Conservation (phyloP, 1,140 invertebrate genomes). For the Varroa destructor region DNA sequence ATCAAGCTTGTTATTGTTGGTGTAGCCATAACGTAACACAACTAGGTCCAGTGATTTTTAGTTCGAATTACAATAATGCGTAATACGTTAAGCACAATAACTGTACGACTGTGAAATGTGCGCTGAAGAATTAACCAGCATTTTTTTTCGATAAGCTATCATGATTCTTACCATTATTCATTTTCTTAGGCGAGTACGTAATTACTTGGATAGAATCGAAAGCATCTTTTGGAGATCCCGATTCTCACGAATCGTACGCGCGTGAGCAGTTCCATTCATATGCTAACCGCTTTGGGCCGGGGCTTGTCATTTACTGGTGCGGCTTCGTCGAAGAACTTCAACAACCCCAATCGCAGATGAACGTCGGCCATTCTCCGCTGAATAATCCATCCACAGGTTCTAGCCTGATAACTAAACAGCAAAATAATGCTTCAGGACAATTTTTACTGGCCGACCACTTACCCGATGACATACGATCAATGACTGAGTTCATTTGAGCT, state of each 20-base stretch:
- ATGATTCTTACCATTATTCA: too few relatives aligned
- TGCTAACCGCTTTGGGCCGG: constrained; percentile 85
- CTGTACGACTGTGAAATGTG: too few relatives aligned
- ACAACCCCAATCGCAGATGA: background rate
- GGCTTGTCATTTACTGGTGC: constrained; percentile 91
- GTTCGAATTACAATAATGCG: background rate
- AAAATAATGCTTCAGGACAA: background rate
- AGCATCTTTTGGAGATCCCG: constrained; percentile 73
- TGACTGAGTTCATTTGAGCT: constrained; percentile 2
- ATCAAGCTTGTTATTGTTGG: background rate
- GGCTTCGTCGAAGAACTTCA: constrained; percentile 62
- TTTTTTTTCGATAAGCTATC: too few relatives aligned
- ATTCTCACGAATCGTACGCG: constrained; percentile 65
- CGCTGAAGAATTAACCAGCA: too few relatives aligned
- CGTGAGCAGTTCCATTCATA: constrained; percentile 76
- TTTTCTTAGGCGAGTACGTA: constrained; percentile 38
- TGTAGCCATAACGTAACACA: too few relatives aligned
- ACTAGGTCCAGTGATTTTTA: too few relatives aligned
- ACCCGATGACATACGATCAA: constrained; percentile 15
- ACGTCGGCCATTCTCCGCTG: too few relatives aligned
- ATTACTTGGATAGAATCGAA: constrained; percentile 95
- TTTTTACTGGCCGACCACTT: background rate
- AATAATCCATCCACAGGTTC: too few relatives aligned
- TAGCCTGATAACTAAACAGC: background rate
- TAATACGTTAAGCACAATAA: background rate